phyloP scores from a whole-genome alignment of 2,797 vertebrate species.

The Gila robusta region DNA sequence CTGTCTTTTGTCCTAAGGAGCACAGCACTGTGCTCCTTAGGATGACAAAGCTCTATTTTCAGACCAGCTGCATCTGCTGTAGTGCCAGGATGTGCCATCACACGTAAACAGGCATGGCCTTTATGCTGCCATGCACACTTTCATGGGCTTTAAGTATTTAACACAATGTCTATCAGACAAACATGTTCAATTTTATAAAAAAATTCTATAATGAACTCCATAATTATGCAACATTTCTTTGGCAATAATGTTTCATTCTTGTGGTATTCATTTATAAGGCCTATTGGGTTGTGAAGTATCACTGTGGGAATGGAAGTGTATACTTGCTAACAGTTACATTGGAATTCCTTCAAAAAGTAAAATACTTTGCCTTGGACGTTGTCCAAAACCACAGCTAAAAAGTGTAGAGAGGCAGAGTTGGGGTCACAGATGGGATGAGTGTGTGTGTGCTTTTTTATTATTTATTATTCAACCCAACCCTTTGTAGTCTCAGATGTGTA shows the following conservation, averaged over 20 bases:
- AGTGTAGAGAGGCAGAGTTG: slow-evolving; percentile 2
- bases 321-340: slow-evolving; percentile 64
- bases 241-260: slow-evolving; percentile 29
- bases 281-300: slow-evolving; percentile 57
- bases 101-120: slow-evolving; percentile 38
- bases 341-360: slow-evolving; percentile 69
- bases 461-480: slow-evolving; percentile 63
- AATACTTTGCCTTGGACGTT: slow-evolving; percentile 70
- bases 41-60: slow-evolving; percentile 56
- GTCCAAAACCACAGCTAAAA: slow-evolving; percentile 65
- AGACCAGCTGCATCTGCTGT: slow-evolving; percentile 56
- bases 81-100: slow-evolving; percentile 57
- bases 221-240: background rate
- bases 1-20: slow-evolving; percentile 11
- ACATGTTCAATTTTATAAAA: background rate
- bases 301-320: slow-evolving; percentile 64
- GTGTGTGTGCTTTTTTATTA: slow-evolving; percentile 19
- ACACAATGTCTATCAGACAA: background rate
- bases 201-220: background rate
- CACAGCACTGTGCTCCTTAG: slow-evolving; percentile 25
- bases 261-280: slow-evolving; percentile 59
- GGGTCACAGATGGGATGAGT: slow-evolving; percentile 48
- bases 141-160: slow-evolving; percentile 6
- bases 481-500: slow-evolving; percentile 30
- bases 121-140: slow-evolving; percentile 14